Base-by-base conservation (phyloP, 2,888 invertebrate species). In the Ectobius pallidus region DNA sequence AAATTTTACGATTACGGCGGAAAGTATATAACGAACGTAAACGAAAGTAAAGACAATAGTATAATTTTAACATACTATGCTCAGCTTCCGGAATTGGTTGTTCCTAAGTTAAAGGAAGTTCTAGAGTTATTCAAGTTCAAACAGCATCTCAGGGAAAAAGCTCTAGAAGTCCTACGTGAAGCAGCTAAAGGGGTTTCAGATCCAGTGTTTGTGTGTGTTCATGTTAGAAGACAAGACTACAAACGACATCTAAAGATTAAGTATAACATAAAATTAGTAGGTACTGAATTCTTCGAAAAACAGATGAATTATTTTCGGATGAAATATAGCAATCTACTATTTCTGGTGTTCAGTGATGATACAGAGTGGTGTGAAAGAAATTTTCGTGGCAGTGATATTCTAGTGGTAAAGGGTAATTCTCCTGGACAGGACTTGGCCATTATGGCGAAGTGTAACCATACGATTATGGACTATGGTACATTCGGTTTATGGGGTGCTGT, bases 141-240 rank as follows among this genome's bases (percentile, higher is more conserved):
- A 76, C 81, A 82, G 74, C 83, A 82, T 77, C 79, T 87, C 72
- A 78, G 83, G 70, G 80, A 82, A 18, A 83, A 84, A 75, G 86
- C 86, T 61, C 83, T 85, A 74, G 82, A 81, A 73, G 81, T 85
- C 69, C 78, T 87, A 27, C 80, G 79, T 69, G 79, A 81, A 55
- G 80, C 81, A 61, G 14, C 42, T 16, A 14, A 7, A 25, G 44
- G 65, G 1, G 22, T 16, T 11, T 25, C 14, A 6, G 79, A 80
- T 58, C 78, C 81, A 55, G 82, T 82, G 11, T 87, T 83, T 76
- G 84, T 87, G 22, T 86, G 86, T 65, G 83, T 88, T 49, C 88
- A 88, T 76, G 85, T 87, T 6, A 80, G 87, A 68, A 81, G 87
- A 71, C 87, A 87, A 1, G 88, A 88, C 79, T 88, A 87, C 78